Evolutionary conservation across 2,888 invertebrate species (phyloP), one percentile per base, ranked within the genome.

Genomic region (Orthosia cruda): DNA sequence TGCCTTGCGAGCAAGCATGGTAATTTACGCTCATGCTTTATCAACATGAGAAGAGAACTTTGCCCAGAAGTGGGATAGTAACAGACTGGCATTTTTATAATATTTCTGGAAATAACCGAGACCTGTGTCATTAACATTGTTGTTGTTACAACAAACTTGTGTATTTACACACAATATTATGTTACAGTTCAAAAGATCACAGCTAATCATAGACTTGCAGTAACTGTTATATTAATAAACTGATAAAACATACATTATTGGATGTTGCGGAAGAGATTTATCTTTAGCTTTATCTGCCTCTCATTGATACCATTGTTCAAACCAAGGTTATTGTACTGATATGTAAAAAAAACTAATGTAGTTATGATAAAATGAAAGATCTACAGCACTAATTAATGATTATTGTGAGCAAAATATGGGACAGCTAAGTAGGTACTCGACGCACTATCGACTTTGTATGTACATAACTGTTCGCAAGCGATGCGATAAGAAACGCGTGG

Each of bases 401-500:
- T 58, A 55, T 40, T 55, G 4, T 3, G 20, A 18, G 23, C 32
- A 61, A 58, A 69, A 40, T 63, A 45, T 59, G 11, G n/a, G 47
- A 23, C n/a, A 16, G 16, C 23, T 59, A 58, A 12, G 13, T 54
- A 62, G 3, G 4, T 54, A 66, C 15, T 61, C 16, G 47, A 71
- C 50, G 54, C 75, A 61, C 62, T 61, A 49, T 32, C 32, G 65
- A 75, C 23, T 71, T 62, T 40, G 59, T 71, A 49, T 65, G 57
- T 55, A 72, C 76, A 67, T 84, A 71, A 63, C 67, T 78, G 74
- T 70, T 71, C 57, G 32, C 64, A 55, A 79, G 61, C 66, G 63
- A 73, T 64, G 72, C 66, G 89, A 88, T 86, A 89, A 89, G 83
- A 80, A 72, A 76, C 79, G 82, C 83, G 87, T 84, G 89, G 74